A percentile compares a stretch with the other conserved stretches of the same genome.
Evolutionary conservation across 2,888 invertebrate species (phyloP).

Genomic region (Diarsia rubi): DNA sequence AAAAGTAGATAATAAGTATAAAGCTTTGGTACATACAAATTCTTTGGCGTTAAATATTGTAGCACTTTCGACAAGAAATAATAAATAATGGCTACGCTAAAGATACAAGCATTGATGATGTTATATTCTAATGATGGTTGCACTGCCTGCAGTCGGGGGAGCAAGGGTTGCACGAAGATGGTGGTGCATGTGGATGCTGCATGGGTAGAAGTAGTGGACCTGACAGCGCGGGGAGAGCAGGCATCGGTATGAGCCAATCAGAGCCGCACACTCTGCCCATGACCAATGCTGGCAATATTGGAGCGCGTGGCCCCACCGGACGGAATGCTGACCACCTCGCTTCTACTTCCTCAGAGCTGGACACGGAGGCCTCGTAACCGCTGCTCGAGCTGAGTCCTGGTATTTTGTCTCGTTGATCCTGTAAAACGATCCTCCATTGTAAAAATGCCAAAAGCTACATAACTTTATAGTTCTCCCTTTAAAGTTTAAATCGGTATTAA

Average conservation of each 20-base stretch:
- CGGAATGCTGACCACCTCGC: conserved; percentile 88
- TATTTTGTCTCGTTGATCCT: conserved; percentile 82
- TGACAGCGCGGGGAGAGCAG: conserved; percentile 84
- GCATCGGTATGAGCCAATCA: conserved; percentile 88
- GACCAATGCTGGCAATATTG: conserved; percentile 85
- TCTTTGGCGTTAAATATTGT: conserved; percentile 66
- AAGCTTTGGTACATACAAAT: conserved; percentile 61
- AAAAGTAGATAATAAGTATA: conserved; percentile 47
- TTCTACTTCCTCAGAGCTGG: conserved; percentile 82
- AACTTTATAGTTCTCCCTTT: background rate
- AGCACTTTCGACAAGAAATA: conserved; percentile 49
- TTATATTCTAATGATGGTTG: conserved; percentile 77
- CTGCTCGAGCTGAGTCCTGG: conserved; percentile 71
- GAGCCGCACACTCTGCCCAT: conserved; percentile 90
- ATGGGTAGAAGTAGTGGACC: conserved; percentile 84
- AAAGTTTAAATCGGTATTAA: background rate
- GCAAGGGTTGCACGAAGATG: conserved; percentile 82
- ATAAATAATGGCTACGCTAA: conserved; percentile 33
- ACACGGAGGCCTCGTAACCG: conserved; percentile 81
- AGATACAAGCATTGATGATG: conserved; percentile 9
- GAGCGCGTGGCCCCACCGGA: conserved; percentile 88
- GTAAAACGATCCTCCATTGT: conserved; percentile 38
- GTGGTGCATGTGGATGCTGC: conserved; percentile 82
- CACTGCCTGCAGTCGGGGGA: conserved; percentile 88
- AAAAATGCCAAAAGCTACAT: background rate